Percentiles rank a stretch among this genome's conserved stretches.
Conservation (phyloP, 2,888 invertebrate species). For the Philereme transversata region DNA sequence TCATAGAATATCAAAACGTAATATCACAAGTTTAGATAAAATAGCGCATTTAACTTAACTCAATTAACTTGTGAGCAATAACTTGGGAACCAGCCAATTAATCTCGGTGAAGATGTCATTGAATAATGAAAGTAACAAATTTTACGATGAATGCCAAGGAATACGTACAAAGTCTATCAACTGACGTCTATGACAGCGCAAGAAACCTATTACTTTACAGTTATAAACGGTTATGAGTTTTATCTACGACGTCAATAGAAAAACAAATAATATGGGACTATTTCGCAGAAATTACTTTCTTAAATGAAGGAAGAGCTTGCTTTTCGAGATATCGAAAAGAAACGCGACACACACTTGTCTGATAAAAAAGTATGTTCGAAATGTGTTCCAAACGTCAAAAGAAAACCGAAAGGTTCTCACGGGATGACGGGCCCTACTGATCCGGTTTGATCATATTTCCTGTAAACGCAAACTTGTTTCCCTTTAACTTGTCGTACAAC, state of each 20-base stretch:
- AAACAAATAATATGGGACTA: constrained; percentile 4
- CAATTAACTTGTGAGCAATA: too few relatives aligned
- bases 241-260: constrained; percentile 5
- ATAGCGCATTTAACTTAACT: too few relatives aligned
- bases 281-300: constrained; percentile 3
- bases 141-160: background rate
- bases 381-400: constrained; percentile 22
- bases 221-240: constrained; percentile 6
- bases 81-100: too few relatives aligned
- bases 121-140: background rate
- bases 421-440: constrained; percentile 36
- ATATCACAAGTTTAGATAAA: too few relatives aligned
- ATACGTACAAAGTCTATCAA: background rate
- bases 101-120: background rate
- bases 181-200: background rate
- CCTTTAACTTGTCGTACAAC: constrained; percentile 53
- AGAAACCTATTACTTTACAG: constrained; percentile 2
- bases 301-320: background rate
- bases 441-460: constrained; percentile 44
- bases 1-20: too few relatives aligned
- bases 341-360: background rate
- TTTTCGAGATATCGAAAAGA: background rate
- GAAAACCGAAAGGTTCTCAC: constrained; percentile 35
- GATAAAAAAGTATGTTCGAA: constrained; percentile 5
- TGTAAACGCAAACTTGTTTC: constrained; percentile 55